Evolutionary conservation across 2,888 invertebrate species (phyloP).

Genomic region (Rhamnusium bicolor): DNA sequence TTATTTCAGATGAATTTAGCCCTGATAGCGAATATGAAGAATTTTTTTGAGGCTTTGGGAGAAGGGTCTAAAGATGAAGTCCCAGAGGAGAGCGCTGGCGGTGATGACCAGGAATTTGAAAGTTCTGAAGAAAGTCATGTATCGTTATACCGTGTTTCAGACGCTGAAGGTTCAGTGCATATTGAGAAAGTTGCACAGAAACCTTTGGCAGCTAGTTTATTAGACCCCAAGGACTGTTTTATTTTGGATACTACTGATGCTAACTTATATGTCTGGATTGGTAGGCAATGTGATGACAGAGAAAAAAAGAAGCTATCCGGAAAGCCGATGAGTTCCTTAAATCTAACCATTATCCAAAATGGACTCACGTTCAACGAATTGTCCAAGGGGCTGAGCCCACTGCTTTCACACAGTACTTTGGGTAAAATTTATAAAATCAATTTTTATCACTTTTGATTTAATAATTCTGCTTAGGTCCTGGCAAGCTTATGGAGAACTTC

Average conservation of each 20-base stretch:
- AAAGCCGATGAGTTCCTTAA: conserved; percentile 80
- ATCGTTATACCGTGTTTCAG: conserved; percentile 81
- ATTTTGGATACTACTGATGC: conserved; percentile 85
- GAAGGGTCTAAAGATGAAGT: conserved; percentile 80
- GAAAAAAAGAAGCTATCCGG: conserved; percentile 83
- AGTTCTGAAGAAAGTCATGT: conserved; percentile 78
- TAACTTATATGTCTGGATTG: conserved; percentile 90
- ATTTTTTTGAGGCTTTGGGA: conserved; percentile 87
- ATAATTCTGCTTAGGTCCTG: conserved; percentile 73
- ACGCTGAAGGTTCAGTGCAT: conserved; percentile 74
- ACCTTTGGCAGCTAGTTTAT: conserved; percentile 81
- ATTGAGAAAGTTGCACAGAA: conserved; percentile 76
- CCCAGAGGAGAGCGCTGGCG: conserved; percentile 81
- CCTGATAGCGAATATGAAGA: conserved; percentile 77
- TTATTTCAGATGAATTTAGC: conserved; percentile 76
- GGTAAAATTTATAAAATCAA: conserved; percentile 34
- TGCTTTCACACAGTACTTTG: conserved; percentile 91
- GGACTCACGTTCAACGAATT: conserved; percentile 83
- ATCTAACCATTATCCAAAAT: conserved; percentile 82
- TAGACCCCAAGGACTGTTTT: conserved; percentile 85
- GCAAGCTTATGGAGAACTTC: conserved; percentile 79
- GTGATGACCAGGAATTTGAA: conserved; percentile 85
- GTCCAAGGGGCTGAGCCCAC: conserved; percentile 90
- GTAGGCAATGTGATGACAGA: conserved; percentile 80
- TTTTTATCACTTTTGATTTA: neutral